A percentile compares a stretch with the other conserved stretches of the same genome.
Conservation (phyloP, 53 echinoderm and acorn worm genomes). For the Astropecten irregularis region DNA sequence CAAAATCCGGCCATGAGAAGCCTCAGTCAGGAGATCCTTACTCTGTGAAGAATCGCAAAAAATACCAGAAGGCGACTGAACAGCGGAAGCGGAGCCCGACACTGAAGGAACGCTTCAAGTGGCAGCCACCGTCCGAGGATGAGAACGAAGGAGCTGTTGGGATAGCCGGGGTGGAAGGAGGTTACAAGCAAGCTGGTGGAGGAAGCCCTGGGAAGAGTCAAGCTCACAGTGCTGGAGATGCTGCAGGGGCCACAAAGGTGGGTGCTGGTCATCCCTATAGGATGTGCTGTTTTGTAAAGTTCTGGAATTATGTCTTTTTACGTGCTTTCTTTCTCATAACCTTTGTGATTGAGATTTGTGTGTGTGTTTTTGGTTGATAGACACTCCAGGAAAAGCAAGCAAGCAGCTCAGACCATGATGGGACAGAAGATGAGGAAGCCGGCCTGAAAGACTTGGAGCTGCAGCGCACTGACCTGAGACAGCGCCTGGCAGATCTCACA, state of each 20-base stretch:
- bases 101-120: conserved; percentile 69
- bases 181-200: background rate
- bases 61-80: conserved; percentile 59
- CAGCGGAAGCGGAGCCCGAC: conserved; percentile 38
- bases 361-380: too few species aligned
- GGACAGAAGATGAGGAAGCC: conserved; percentile 28
- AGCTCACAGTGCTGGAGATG: background rate
- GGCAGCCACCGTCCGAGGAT: conserved; percentile 90
- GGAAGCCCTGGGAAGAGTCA: background rate
- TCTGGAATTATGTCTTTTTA: too few species aligned
- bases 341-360: too few species aligned
- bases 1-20: background rate
- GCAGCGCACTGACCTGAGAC: conserved; percentile 54
- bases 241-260: background rate
- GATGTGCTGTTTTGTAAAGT: too few species aligned
- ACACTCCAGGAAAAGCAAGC: background rate
- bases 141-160: conserved; percentile 37
- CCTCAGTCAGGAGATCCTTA: conserved; percentile 41
- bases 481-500: conserved; percentile 62
- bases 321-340: too few species aligned
- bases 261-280: too few species aligned
- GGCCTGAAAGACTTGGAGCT: conserved; percentile 33
- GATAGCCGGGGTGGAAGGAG: background rate
- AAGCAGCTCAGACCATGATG: conserved; percentile 9
- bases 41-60: conserved; percentile 60